These are phyloP conservation scores for Incurvaria masculella DNA, from an alignment of 2,888 invertebrate genomes.

Conservation along the genomic window DNA sequence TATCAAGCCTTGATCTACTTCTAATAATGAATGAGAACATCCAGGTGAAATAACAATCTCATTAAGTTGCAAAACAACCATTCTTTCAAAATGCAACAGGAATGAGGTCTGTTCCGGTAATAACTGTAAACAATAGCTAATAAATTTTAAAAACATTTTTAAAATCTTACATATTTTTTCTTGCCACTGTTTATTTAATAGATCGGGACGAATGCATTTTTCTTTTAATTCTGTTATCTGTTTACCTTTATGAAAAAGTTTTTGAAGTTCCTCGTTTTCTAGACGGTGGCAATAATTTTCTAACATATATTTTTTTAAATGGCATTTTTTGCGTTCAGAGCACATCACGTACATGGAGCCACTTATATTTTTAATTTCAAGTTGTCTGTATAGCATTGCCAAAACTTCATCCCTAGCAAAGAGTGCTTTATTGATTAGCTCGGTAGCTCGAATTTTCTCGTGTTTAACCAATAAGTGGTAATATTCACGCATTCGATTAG, in stretches of 20 bases:
- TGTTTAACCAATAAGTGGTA: constrained; percentile 34
- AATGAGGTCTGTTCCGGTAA: constrained; percentile 44
- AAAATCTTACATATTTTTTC: constrained; percentile 39
- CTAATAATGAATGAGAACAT: constrained; percentile 24
- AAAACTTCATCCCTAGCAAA: constrained; percentile 36
- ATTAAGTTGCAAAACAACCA: constrained; percentile 41
- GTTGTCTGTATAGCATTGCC: constrained; percentile 31
- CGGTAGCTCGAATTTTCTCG: constrained; percentile 27
- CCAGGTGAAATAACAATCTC: constrained; percentile 35
- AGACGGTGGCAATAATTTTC: constrained; percentile 32
- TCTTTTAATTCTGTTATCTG: constrained; percentile 18
- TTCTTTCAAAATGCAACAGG: constrained; percentile 40
- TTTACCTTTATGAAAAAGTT: constrained; percentile 18
- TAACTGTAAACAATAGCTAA: constrained; percentile 39
- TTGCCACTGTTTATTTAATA: constrained; percentile 39
- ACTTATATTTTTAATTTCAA: constrained; percentile 34
- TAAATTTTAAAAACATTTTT: constrained; percentile 39
- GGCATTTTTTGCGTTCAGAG: constrained; percentile 43
- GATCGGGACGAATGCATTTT: constrained; percentile 24
- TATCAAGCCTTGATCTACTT: constrained; percentile 23
- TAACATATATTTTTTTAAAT: constrained; percentile 33
- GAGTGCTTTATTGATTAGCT: constrained; percentile 27
- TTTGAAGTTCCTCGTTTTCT: constrained; percentile 27
- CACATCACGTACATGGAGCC: constrained; percentile 45
- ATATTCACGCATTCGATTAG: constrained; percentile 33